These are phyloP conservation scores for Eupsilia transversa DNA, from an alignment of 2,888 invertebrate genomes.

Conservation along the genomic window DNA sequence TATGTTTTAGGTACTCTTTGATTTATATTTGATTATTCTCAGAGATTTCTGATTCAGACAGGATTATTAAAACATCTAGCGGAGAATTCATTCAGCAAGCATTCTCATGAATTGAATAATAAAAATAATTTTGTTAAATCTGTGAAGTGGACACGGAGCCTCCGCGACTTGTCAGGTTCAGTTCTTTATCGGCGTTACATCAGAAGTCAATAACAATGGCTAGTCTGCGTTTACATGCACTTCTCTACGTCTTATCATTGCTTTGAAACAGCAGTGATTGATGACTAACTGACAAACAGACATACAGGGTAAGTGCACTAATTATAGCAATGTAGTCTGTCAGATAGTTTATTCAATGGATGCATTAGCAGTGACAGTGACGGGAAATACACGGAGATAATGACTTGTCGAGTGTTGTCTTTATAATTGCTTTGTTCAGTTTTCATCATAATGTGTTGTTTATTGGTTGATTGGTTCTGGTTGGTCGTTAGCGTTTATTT, in stretches of 20 bases:
- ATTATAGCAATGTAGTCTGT: slow-evolving; percentile 16
- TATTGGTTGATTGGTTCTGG: slow-evolving; percentile 9
- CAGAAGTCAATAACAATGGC: neutral
- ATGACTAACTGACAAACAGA: neutral
- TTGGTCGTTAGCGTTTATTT: neutral
- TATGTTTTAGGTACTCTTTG: neutral
- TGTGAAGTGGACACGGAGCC: neutral
- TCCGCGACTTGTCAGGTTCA: too few species aligned
- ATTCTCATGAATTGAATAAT: neutral
- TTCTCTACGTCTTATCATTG: neutral
- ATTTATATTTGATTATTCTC: neutral
- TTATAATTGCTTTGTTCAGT: slow-evolving; percentile 18
- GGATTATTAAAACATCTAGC: neutral
- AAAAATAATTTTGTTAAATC: neutral
- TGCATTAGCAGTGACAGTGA: slow-evolving; percentile 32
- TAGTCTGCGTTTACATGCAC: neutral
- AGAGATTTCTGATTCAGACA: neutral
- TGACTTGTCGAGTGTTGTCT: slow-evolving; percentile 12
- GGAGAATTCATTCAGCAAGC: neutral
- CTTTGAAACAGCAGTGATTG: slow-evolving; percentile 18
- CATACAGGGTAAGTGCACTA: slow-evolving; percentile 21
- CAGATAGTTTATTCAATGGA: slow-evolving; percentile 22
- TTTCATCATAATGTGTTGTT: slow-evolving; percentile 4
- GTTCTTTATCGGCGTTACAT: neutral
- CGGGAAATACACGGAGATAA: slow-evolving; percentile 2